Evolutionary conservation across 2,113 vertebrate genomes (phyloP).

Genomic region (Rana temporaria): DNA sequence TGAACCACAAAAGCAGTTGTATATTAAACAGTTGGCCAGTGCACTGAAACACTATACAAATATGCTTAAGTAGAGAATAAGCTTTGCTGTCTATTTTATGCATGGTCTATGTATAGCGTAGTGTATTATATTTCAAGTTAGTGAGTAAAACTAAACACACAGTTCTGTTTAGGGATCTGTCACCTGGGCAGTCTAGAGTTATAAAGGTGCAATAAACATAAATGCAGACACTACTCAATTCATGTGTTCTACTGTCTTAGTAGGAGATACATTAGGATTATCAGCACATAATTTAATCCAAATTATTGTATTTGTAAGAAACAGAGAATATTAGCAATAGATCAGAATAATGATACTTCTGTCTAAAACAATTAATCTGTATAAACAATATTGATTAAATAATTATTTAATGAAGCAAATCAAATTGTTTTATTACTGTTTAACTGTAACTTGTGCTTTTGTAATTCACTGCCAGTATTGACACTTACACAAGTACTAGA

Average conservation of each 20-base stretch:
- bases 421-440: background rate
- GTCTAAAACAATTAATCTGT: background rate
- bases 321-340: background rate
- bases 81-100: background rate
- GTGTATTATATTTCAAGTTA: conserved; percentile 8
- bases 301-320: background rate
- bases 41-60: background rate
- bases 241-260: background rate
- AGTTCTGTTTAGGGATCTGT: background rate
- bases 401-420: background rate
- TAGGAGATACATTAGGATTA: conserved; percentile 8
- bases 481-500: too few relatives aligned
- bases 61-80: background rate
- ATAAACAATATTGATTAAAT: background rate
- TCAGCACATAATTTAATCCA: background rate
- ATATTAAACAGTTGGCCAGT: background rate
- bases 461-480: background rate
- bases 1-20: too few relatives aligned
- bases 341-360: background rate
- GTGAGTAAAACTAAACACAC: background rate
- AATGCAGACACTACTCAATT: background rate
- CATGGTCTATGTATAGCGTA: background rate
- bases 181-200: conserved; percentile 14
- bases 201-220: conserved; percentile 11
- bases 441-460: background rate